Percentiles rank a stretch among this genome's conserved stretches.
phyloP scores from a whole-genome alignment of 2,113 vertebrate species.

The Calyptomena viridis region DNA sequence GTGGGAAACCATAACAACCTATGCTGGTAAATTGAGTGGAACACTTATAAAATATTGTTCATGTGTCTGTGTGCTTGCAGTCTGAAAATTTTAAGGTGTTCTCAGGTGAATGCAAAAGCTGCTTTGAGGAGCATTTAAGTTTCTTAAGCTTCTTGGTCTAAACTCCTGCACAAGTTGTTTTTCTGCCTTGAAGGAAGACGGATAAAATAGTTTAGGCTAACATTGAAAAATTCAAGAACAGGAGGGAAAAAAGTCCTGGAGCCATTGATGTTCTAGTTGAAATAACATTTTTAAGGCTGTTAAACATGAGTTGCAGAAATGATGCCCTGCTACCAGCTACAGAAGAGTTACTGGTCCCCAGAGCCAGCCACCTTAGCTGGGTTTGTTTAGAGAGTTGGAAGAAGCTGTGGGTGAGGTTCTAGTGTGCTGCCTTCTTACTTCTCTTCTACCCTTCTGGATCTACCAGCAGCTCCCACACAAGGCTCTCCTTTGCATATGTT shows the following conservation, averaged over 20 bases:
- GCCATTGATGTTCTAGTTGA: neutral
- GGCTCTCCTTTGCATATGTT: fast-evolving
- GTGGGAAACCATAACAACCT: neutral
- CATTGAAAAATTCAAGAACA: neutral
- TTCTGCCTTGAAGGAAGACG: neutral
- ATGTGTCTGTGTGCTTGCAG: neutral
- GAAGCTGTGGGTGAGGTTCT: neutral
- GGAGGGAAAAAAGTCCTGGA: neutral
- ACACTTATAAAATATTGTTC: neutral
- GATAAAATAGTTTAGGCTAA: neutral
- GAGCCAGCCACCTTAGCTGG: neutral
- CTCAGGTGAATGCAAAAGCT: neutral
- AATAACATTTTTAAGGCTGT: neutral
- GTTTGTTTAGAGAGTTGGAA: neutral
- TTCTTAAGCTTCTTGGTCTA: neutral
- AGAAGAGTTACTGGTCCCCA: neutral
- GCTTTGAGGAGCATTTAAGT: neutral
- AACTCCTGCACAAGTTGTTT: neutral
- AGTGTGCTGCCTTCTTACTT: neutral
- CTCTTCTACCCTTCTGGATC: neutral
- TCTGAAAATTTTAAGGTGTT: neutral
- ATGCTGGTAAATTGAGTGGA: neutral
- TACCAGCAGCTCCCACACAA: neutral
- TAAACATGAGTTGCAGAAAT: fast-evolving
- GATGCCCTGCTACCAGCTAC: neutral